phyloP scores from a whole-genome alignment of 2,113 vertebrate species.

The Oreotragus oreotragus region DNA sequence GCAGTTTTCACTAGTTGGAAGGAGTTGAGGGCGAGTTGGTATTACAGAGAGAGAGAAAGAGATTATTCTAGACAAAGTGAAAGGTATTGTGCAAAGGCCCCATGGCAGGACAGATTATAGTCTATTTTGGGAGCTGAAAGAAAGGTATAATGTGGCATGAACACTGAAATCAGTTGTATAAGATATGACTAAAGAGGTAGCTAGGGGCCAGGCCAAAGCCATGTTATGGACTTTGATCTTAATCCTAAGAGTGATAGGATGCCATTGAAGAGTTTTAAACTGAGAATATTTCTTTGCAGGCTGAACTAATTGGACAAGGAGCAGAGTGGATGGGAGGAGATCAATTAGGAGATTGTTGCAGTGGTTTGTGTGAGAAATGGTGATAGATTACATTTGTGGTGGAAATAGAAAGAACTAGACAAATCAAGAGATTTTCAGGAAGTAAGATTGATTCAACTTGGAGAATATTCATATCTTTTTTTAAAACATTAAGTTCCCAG shows the following conservation, averaged over 20 bases:
- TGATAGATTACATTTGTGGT: not conserved
- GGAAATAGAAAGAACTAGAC: not conserved
- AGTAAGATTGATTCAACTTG: not conserved
- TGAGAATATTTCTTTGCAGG: not conserved
- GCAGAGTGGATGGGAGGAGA: not conserved
- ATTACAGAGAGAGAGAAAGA: not conserved
- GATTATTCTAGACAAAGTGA: not conserved
- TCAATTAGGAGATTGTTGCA: not conserved
- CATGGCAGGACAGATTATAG: not conserved
- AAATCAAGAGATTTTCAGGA: slow-evolving; percentile 15
- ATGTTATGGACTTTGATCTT: not conserved
- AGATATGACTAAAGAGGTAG: not conserved
- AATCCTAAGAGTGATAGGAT: not conserved
- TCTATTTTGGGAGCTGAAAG: not conserved
- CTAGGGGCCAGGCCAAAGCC: not conserved
- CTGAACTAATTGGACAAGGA: not conserved
- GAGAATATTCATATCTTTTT: not conserved
- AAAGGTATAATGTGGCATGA: not conserved
- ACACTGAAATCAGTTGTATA: not conserved
- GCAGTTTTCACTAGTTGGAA: slow-evolving; percentile 2
- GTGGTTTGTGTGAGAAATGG: not conserved
- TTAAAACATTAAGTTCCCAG: not conserved
- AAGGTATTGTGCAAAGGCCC: not conserved
- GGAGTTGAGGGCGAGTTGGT: not conserved
- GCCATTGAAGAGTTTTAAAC: not conserved